These are phyloP conservation scores for Barnardius zonarius DNA, from an alignment of 2,113 vertebrate species.

Conservation along the genomic window DNA sequence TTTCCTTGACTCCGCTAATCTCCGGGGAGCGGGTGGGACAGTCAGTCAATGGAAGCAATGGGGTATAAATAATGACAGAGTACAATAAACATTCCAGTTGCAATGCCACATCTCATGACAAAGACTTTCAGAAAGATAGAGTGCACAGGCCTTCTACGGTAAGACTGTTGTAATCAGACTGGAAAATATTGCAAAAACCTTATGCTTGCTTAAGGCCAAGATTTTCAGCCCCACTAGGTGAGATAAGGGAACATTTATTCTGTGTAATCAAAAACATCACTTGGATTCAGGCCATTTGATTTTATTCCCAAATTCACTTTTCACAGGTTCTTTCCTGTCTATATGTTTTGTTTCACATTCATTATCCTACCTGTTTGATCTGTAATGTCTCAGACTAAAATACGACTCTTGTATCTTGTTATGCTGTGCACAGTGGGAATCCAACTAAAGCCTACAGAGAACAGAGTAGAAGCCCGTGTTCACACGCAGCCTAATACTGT, in stretches of 20 bases:
- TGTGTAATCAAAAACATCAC: background rate
- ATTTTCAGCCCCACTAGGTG: background rate
- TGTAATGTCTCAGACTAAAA: background rate
- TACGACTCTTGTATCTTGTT: background rate
- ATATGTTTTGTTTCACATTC: background rate
- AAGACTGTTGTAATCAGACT: background rate
- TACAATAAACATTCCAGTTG: background rate
- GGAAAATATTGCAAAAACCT: background rate
- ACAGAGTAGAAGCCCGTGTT: background rate
- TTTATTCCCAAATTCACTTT: background rate
- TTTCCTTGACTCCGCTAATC: background rate
- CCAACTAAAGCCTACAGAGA: background rate
- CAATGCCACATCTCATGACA: background rate
- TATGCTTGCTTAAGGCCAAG: background rate
- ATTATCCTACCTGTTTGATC: background rate
- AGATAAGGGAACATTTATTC: background rate
- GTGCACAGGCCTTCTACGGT: rapidly evolving
- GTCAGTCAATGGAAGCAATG: background rate
- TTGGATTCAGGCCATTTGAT: background rate
- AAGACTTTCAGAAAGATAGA: background rate
- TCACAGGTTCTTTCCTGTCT: background rate
- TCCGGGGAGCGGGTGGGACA: background rate
- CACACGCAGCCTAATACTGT: background rate
- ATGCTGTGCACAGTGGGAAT: background rate
- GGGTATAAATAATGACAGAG: background rate